Evolutionary conservation across 2,113 vertebrate species (phyloP).

Genomic region (Ancistrus triradiatus): DNA sequence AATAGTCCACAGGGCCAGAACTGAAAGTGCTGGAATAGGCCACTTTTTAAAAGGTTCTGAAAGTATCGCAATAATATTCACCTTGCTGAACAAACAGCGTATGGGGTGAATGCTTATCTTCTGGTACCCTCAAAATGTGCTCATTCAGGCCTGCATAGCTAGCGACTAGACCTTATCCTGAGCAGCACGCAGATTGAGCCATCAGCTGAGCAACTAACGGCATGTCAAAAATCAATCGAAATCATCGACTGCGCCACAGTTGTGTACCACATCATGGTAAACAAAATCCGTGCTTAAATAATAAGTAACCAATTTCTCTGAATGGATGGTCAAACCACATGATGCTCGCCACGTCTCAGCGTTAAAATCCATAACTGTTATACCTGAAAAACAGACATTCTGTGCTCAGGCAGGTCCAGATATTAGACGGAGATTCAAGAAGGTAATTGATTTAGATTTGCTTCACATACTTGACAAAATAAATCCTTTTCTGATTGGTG

Average conservation of each 20-base stretch:
- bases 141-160: no score
- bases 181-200: not conserved
- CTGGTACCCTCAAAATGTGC: no score
- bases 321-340: conserved; percentile 17
- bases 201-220: not conserved
- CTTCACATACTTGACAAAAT: no score
- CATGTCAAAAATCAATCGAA: not conserved
- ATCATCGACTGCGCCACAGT: not conserved
- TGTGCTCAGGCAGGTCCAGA: not conserved
- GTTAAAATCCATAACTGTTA: not conserved
- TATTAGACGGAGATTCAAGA: not conserved
- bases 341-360: no score
- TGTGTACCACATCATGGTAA: conserved; percentile 12
- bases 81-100: no score
- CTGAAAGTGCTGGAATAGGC: not conserved
- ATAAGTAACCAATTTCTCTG: conserved; percentile 35
- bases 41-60: not conserved
- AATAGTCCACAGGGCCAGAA: not conserved
- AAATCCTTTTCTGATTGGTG: no score
- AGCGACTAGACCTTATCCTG: not conserved
- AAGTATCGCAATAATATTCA: not conserved
- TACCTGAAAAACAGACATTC: conserved; percentile 1
- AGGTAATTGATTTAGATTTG: no score
- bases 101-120: no score
- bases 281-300: conserved; percentile 14